phyloP scores from a whole-genome alignment of 2,113 vertebrate species.

The Thymallus thymallus region DNA sequence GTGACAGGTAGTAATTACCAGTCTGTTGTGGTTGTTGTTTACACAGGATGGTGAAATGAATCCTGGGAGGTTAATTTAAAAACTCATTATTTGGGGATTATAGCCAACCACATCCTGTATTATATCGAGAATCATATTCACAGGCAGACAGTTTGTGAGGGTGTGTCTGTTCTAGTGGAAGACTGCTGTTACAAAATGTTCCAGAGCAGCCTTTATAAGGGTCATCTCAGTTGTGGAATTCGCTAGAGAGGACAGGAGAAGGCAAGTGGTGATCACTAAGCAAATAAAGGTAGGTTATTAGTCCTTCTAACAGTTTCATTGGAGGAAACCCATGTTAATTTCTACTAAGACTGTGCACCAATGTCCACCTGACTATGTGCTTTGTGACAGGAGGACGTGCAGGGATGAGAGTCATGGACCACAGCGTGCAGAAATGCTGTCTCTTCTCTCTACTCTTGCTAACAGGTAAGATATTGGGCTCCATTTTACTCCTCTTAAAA shows the following conservation, averaged over 20 bases:
- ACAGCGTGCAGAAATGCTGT: neutral
- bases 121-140: neutral
- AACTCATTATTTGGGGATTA: neutral
- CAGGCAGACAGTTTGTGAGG: neutral
- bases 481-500: neutral
- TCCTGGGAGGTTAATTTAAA: neutral
- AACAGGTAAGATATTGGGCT: neutral
- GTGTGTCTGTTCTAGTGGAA: no score
- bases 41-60: no score
- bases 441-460: neutral
- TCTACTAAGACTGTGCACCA: neutral
- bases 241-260: neutral
- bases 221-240: neutral
- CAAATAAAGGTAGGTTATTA: neutral
- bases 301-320: neutral
- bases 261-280: neutral
- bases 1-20: neutral
- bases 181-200: neutral
- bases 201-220: neutral
- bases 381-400: neutral
- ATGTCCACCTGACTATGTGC: neutral
- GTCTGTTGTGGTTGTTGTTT: no score
- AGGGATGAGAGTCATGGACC: neutral
- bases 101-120: neutral
- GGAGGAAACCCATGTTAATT: neutral